Evolutionary conservation across 2,797 vertebrate genomes (phyloP).

Genomic region (Sebastes wilsoni): DNA sequence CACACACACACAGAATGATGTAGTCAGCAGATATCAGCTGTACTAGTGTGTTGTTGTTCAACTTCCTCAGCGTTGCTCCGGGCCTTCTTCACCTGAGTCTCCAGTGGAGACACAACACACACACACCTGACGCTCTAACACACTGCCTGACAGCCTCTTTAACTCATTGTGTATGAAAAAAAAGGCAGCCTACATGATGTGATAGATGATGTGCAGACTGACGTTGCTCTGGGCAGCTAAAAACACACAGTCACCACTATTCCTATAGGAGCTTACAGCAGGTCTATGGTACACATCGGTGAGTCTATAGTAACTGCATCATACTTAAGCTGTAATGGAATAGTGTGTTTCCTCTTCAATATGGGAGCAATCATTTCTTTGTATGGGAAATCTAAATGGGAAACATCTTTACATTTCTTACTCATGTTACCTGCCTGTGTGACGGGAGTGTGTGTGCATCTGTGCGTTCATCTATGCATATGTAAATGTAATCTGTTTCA

Average conservation of each 20-base stretch:
- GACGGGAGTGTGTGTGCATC: background rate
- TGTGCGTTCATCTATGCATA: conserved; percentile 7
- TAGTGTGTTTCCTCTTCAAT: background rate
- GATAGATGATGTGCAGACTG: conserved; percentile 22
- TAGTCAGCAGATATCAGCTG: conserved; percentile 38
- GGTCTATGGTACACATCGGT: background rate
- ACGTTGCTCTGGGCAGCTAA: background rate
- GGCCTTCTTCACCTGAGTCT: conserved; percentile 8
- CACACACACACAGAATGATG: background rate
- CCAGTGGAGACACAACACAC: conserved; percentile 9
- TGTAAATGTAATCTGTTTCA: conserved; percentile 48
- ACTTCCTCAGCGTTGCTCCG: conserved; percentile 27
- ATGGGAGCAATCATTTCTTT: background rate
- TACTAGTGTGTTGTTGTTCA: background rate
- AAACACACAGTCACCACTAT: background rate
- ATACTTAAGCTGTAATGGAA: background rate
- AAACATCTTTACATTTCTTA: background rate
- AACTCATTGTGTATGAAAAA: background rate
- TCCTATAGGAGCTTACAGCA: background rate
- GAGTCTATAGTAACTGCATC: background rate
- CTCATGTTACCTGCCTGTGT: conserved; percentile 6
- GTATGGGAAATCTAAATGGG: background rate
- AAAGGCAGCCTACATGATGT: conserved; percentile 22
- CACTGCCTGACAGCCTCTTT: conserved; percentile 2
- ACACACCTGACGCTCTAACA: background rate